Evolutionary conservation across 2,888 invertebrate genomes (phyloP).

Genomic region (Drosophila buzzatii): DNA sequence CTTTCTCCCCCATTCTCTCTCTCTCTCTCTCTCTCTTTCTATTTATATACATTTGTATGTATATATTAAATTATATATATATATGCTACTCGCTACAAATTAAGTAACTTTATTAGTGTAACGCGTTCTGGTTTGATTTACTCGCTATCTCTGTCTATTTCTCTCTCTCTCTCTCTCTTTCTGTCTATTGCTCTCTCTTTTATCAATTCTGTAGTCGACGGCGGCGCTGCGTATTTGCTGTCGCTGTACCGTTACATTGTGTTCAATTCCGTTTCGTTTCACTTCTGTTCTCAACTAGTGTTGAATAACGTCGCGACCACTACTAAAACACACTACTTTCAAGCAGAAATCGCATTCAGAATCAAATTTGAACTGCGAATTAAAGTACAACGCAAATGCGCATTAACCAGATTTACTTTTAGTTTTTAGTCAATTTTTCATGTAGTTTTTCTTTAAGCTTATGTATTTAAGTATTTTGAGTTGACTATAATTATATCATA

Average conservation of each 20-base stretch:
- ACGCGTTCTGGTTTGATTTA: constrained; percentile 40
- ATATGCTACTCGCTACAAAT: constrained; percentile 25
- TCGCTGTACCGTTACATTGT: constrained; percentile 41
- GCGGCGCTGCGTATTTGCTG: constrained; percentile 48
- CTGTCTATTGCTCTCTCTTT: constrained; percentile 19
- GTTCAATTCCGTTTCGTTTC: constrained; percentile 46
- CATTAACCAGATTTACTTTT: constrained; percentile 48
- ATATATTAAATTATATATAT: neutral
- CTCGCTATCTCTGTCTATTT: constrained; percentile 19
- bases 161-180: constrained; percentile 21
- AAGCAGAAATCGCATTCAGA: constrained; percentile 30
- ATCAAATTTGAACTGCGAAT: constrained; percentile 20
- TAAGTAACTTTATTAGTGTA: constrained; percentile 44
- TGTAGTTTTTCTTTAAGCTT: constrained; percentile 46
- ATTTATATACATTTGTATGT: neutral
- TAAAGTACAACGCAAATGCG: constrained; percentile 30
- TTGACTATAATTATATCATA: constrained; percentile 16
- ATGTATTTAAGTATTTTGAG: constrained; percentile 29
- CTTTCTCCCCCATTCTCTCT: neutral
- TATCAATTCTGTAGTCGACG: constrained; percentile 57
- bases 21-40: constrained; percentile 1
- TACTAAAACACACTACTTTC: constrained; percentile 45
- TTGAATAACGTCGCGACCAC: constrained; percentile 59
- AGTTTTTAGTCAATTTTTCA: constrained; percentile 31
- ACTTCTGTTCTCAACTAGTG: constrained; percentile 51